Evolutionary conservation across 2,888 invertebrate species (phyloP).

Genomic region (Drosophila austrosaltans): DNA sequence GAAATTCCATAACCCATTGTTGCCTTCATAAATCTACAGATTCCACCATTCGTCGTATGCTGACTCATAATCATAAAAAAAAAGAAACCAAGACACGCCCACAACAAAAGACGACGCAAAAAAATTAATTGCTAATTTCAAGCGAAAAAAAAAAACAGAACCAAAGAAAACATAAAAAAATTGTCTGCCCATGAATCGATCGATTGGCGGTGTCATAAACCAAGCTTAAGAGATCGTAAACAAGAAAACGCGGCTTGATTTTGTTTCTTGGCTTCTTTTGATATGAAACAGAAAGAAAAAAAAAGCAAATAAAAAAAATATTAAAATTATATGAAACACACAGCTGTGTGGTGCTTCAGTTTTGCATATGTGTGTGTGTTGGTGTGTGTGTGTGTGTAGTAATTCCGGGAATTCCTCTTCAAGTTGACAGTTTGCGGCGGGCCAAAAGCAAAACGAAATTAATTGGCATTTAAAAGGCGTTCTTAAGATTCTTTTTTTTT

Average conservation of each 20-base stretch:
- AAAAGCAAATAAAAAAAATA: slow-evolving; percentile 47
- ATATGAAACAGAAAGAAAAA: slow-evolving; percentile 48
- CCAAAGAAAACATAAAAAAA: neutral
- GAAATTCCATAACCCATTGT: neutral
- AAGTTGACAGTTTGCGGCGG: slow-evolving; percentile 60
- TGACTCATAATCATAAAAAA: slow-evolving; percentile 11
- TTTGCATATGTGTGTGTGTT: neutral
- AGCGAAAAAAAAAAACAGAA: slow-evolving; percentile 40
- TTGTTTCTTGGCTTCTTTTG: slow-evolving; percentile 33
- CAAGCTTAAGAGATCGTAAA: slow-evolving; percentile 70
- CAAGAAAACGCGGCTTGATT: slow-evolving; percentile 45
- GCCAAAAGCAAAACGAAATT: slow-evolving; percentile 47
- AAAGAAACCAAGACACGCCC: slow-evolving; percentile 42
- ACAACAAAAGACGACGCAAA: slow-evolving; percentile 42
- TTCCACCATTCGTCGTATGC: slow-evolving; percentile 5
- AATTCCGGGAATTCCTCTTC: slow-evolving; percentile 56
- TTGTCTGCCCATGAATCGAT: slow-evolving; percentile 52
- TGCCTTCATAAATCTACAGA: too few relatives aligned
- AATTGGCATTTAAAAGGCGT: slow-evolving; percentile 71
- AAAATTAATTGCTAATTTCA: slow-evolving; percentile 74
- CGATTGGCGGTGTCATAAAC: slow-evolving; percentile 70
- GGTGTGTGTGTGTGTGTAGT: slow-evolving; percentile 30
- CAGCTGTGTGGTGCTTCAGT: slow-evolving; percentile 22
- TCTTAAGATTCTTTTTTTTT: slow-evolving; percentile 40
- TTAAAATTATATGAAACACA: slow-evolving; percentile 27